These are phyloP conservation scores for Gryllus bimaculatus DNA, from an alignment of 1,140 invertebrate genomes.

Conservation along the genomic window DNA sequence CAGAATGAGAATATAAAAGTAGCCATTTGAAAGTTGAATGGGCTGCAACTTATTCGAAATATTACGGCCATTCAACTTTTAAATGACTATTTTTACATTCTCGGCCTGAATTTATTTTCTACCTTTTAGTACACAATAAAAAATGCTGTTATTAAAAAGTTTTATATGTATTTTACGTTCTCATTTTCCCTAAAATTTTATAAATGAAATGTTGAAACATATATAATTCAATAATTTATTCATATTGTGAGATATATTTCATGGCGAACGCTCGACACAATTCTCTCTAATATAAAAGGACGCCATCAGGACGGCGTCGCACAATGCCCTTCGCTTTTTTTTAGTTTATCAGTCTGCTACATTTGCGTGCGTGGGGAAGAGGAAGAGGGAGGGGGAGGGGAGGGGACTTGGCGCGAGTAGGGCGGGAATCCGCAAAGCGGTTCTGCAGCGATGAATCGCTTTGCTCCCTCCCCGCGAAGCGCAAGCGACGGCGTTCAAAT, in stretches of 20 bases:
- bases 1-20: constrained; percentile 1
- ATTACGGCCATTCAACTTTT: background rate
- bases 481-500: too few relatives aligned
- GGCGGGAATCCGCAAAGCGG: too few relatives aligned
- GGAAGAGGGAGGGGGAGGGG: too few relatives aligned
- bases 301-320: background rate
- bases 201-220: constrained; percentile 2
- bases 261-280: background rate
- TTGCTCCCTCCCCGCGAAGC: too few relatives aligned
- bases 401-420: background rate
- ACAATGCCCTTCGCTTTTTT: background rate
- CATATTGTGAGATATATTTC: background rate
- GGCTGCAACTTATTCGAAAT: background rate
- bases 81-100: constrained; percentile 6
- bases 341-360: background rate
- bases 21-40: constrained; percentile 1
- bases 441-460: too few relatives aligned
- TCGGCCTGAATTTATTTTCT: background rate
- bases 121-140: background rate
- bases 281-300: background rate
- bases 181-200: background rate
- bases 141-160: background rate
- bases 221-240: constrained; percentile 4
- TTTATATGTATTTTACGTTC: background rate
- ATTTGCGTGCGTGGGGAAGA: background rate